phyloP scores from a whole-genome alignment of 2,797 vertebrate species.

The Tympanoctomys barrerae region DNA sequence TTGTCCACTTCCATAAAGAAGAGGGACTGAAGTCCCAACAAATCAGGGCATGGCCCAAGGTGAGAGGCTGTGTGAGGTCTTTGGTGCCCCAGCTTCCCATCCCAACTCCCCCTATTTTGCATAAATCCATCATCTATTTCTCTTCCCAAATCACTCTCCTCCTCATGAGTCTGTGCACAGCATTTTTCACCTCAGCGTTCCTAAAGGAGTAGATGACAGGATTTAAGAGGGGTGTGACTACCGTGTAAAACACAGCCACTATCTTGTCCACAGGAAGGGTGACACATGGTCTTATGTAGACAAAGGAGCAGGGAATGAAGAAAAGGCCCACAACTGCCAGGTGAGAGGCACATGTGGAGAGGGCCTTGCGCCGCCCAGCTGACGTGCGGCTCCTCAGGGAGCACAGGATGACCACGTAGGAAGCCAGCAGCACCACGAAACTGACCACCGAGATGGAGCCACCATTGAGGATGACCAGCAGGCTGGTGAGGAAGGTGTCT shows the following conservation, averaged over 20 bases:
- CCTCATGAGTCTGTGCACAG: constrained; percentile 51
- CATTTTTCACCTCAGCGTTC: constrained; percentile 76
- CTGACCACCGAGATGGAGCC: constrained; percentile 65
- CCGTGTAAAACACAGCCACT: constrained; percentile 61
- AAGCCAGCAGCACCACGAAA: constrained; percentile 22
- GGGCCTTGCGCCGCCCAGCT: constrained; percentile 10
- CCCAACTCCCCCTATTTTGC: background rate
- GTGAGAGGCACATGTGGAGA: constrained; percentile 70
- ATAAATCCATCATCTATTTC: background rate
- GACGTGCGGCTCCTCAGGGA: background rate
- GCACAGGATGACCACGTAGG: constrained; percentile 58
- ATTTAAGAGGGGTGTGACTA: constrained; percentile 75
- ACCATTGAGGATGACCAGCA: constrained; percentile 52
- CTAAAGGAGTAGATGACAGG: constrained; percentile 77
- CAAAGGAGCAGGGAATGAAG: constrained; percentile 74
- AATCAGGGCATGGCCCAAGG: background rate
- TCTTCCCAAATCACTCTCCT: background rate
- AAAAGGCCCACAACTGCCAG: constrained; percentile 37
- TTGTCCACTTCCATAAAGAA: background rate
- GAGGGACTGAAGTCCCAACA: background rate
- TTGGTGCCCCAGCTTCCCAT: background rate
- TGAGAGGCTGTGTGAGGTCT: background rate
- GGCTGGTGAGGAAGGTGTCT: constrained; percentile 54
- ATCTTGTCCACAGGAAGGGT: constrained; percentile 69
- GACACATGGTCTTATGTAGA: constrained; percentile 69